Base-by-base conservation (phyloP, 2,797 vertebrate species). In the Peromyscus aztecus region DNA sequence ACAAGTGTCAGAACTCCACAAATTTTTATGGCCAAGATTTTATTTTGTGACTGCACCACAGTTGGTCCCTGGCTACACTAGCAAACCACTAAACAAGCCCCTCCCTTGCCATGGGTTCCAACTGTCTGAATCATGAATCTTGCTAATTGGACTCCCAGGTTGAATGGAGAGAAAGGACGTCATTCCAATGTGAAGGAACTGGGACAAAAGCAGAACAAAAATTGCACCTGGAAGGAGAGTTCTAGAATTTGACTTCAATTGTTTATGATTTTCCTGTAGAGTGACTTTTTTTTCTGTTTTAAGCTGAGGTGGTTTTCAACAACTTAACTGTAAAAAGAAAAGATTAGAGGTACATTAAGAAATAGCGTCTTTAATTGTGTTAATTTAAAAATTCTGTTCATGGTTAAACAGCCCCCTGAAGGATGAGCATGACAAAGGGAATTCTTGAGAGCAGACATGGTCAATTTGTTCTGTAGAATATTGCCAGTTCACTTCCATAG, bases 141-240 rank as follows among this genome's bases (percentile, higher is more conserved):
- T 27, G 76, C 57, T 14, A 14, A 34, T 12, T 4, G 4, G 84
- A 67, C 0, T 89, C 85, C 73, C 73, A 21, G 0, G 7, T 1
- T 61, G 1, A 19, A 11, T 46, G 17, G 23, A 24, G 10, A 49
- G 21, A 8, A 19, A 24, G 43, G 4, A 23, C 9, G 6, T 9
- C 19, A 9, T 43, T 24, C 5, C 11, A 5, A 0, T 4, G 0
- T 8, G 55, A 12, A 19, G 52, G 46, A 0, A 5, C 0, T 19
- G 4, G 0, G 2, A 4, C 0, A 5, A 57, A 43, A 6, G 0
- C 17, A 19, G 0, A 37, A 8, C 69, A 11, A 31, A 11, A 0
- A 0, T 23, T 8, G 4, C 0, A 10, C 6, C 63, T 13, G 46
- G 34, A 29, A 59, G 13, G 0, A 9, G 49, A 77, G 27, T 2